phyloP scores from a whole-genome alignment of 2,113 vertebrate genomes.

The Edolisoma coerulescens region DNA sequence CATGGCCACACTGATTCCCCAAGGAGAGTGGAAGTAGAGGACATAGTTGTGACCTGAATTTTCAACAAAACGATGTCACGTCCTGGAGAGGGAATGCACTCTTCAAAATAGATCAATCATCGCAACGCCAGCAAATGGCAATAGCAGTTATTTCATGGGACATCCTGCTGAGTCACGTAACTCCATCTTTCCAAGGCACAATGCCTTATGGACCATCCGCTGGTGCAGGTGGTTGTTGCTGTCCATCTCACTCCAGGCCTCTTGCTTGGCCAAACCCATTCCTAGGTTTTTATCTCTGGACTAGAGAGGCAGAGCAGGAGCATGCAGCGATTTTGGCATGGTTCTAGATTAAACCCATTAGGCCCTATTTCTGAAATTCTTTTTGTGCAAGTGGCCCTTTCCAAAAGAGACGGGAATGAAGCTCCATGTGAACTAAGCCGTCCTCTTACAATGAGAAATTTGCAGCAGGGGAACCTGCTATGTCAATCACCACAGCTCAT shows the following conservation, averaged over 20 bases:
- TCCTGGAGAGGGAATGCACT: neutral
- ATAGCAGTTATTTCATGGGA: neutral
- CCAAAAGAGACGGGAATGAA: neutral
- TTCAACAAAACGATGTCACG: neutral
- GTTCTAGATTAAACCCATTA: neutral
- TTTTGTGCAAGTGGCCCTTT: neutral
- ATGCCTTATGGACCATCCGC: too few relatives aligned
- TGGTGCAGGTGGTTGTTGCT: neutral
- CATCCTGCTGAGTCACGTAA: fast-evolving
- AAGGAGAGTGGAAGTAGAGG: neutral
- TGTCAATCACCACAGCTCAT: neutral
- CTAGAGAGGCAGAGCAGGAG: neutral
- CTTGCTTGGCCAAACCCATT: neutral
- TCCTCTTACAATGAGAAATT: neutral
- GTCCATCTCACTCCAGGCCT: neutral
- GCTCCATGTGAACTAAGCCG: fast-evolving
- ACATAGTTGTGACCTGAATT: neutral
- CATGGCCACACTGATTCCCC: neutral
- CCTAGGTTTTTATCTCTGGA: neutral
- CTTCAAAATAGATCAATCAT: neutral
- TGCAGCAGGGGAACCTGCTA: neutral
- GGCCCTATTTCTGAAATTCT: neutral
- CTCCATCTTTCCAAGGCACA: neutral
- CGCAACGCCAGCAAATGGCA: neutral
- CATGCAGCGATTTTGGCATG: fast-evolving